Evolutionary conservation across 92 coral and sea anemone genomes (phyloP).

Genomic region (Galaxea fascicularis): DNA sequence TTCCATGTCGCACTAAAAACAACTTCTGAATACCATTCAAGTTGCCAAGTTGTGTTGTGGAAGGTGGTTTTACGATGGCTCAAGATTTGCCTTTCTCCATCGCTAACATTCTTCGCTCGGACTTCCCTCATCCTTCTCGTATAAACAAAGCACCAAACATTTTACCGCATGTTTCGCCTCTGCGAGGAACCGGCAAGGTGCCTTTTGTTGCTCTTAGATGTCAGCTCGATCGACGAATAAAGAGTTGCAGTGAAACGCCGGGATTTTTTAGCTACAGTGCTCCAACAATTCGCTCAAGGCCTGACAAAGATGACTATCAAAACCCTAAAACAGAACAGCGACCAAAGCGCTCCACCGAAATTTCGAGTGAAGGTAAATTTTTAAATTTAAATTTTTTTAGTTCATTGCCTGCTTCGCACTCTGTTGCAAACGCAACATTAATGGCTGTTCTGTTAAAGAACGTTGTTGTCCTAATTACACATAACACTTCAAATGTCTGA

Average conservation of each 20-base stretch:
- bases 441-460: constrained; percentile 27
- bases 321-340: constrained; percentile 7
- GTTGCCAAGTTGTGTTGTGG: neutral
- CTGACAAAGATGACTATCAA: constrained; percentile 8
- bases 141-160: constrained; percentile 13
- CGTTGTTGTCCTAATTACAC: constrained; percentile 12
- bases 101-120: constrained; percentile 75
- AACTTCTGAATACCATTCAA: no score
- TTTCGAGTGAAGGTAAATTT: constrained; percentile 2
- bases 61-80: constrained; percentile 6
- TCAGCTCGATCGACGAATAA: constrained; percentile 29
- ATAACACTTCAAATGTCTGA: constrained; percentile 5
- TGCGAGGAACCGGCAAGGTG: neutral
- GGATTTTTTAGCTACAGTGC: constrained; percentile 22
- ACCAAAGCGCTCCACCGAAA: neutral
- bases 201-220: constrained; percentile 39
- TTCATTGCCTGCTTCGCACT: neutral
- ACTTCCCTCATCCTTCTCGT: constrained; percentile 68
- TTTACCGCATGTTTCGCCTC: neutral
- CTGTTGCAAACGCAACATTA: neutral
- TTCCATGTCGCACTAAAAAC: neutral
- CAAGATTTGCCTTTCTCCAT: constrained; percentile 65
- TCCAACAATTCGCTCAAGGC: neutral
- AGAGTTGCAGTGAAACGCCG: neutral
- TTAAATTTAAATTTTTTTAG: neutral